Percentiles rank a stretch among this genome's conserved stretches.
Conservation (phyloP, 2,888 invertebrate genomes). For the Chrysolina americana region DNA sequence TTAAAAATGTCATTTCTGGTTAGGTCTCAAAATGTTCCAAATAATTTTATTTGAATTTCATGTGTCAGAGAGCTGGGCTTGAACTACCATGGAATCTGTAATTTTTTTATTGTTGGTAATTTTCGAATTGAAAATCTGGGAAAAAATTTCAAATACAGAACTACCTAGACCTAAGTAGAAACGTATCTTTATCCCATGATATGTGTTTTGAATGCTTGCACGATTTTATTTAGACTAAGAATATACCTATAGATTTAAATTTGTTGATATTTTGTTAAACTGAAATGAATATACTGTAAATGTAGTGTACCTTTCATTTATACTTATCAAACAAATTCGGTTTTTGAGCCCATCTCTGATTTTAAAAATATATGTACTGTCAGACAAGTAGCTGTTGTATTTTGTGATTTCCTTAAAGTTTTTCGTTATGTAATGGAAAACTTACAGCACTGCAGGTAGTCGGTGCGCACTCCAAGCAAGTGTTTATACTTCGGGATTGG, state of each 20-base stretch:
- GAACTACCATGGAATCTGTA: background rate
- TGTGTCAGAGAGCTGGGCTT: background rate
- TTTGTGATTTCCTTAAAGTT: too few relatives aligned
- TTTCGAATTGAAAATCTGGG: background rate
- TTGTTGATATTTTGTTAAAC: constrained; percentile 20
- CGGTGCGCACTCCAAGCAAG: too few relatives aligned
- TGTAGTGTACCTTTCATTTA: background rate
- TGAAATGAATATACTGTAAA: background rate
- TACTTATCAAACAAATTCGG: too few relatives aligned
- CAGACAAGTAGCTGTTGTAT: too few relatives aligned
- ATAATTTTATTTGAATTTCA: too few relatives aligned
- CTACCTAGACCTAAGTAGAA: background rate
- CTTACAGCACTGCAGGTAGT: too few relatives aligned
- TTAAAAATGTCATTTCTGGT: too few relatives aligned
- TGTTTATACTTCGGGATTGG: too few relatives aligned
- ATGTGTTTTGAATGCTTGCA: background rate
- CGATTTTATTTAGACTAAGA: constrained; percentile 17
- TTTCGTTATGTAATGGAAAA: too few relatives aligned
- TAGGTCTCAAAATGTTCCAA: too few relatives aligned
- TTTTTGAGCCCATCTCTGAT: too few relatives aligned
- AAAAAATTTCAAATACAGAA: background rate
- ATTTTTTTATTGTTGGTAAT: background rate
- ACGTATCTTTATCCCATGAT: background rate
- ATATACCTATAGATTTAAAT: background rate
- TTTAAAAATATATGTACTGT: too few relatives aligned